A percentile compares a stretch with the other conserved stretches of the same genome.
Conservation (phyloP, 2,888 invertebrate species). For the Leptogaster cylindrica region DNA sequence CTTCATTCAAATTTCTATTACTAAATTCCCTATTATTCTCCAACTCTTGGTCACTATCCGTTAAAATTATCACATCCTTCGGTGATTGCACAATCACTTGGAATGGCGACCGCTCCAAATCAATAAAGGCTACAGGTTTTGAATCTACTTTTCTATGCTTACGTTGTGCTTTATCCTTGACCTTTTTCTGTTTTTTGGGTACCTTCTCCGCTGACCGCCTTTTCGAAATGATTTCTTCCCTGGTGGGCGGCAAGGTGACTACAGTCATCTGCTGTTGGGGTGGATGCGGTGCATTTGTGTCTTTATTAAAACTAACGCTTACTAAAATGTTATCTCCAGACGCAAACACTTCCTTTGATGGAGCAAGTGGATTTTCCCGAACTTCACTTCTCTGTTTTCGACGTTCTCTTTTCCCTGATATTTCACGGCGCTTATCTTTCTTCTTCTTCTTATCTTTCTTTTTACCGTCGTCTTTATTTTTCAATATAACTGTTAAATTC, state of each 20-base stretch:
- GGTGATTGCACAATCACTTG: conserved; percentile 82
- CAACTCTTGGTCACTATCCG: conserved; percentile 74
- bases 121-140: conserved; percentile 83
- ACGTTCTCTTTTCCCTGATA: conserved; percentile 62
- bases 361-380: conserved; percentile 60
- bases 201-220: conserved; percentile 47
- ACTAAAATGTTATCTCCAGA: conserved; percentile 93
- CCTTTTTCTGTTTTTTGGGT: conserved; percentile 55
- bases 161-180: conserved; percentile 52
- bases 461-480: conserved; percentile 63
- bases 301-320: conserved; percentile 88
- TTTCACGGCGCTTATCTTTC: conserved; percentile 63
- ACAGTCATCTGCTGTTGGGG: conserved; percentile 60
- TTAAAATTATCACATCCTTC: conserved; percentile 80
- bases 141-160: conserved; percentile 65
- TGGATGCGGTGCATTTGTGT: conserved; percentile 53
- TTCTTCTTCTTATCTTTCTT: conserved; percentile 60
- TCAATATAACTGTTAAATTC: conserved; percentile 67
- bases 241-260: conserved; percentile 57
- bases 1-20: conserved; percentile 46
- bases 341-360: conserved; percentile 89
- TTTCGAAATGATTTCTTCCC: conserved; percentile 57
- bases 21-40: not conserved
- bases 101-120: conserved; percentile 84
- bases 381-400: conserved; percentile 54